Evolutionary conservation across 2,797 vertebrate species (phyloP).

Genomic region (Fistularia commersonii): DNA sequence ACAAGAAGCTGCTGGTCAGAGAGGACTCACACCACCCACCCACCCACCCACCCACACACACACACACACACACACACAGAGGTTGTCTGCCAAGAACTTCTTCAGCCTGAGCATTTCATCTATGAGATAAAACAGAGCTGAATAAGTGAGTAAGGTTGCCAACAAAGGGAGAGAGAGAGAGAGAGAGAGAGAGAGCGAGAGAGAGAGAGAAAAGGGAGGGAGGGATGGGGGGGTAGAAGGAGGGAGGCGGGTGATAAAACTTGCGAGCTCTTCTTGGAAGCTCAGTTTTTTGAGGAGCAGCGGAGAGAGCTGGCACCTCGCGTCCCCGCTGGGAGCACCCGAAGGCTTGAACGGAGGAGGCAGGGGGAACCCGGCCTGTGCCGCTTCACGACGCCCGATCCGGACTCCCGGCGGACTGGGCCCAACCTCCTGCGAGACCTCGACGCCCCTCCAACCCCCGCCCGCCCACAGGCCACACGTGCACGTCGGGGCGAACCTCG

Average conservation of each 20-base stretch:
- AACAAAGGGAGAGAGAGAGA: constrained; percentile 46
- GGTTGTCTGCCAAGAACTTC: constrained; percentile 66
- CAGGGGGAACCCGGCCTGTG: too few species aligned
- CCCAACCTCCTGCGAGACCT: constrained; percentile 29
- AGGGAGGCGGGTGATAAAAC: constrained; percentile 74
- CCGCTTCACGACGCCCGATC: too few species aligned
- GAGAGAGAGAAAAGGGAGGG: too few species aligned
- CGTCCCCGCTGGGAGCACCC: too few species aligned
- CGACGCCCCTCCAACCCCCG: constrained; percentile 29
- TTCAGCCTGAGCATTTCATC: constrained; percentile 76
- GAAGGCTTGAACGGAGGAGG: too few species aligned
- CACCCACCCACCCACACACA: too few species aligned
- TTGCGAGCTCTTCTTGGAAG: constrained; percentile 68
- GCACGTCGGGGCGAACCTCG: constrained; percentile 31
- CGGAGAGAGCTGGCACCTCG: constrained; percentile 49
- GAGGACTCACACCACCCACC: constrained; percentile 22
- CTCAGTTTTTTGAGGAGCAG: constrained; percentile 68
- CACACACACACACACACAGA: constrained; percentile 30
- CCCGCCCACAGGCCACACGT: constrained; percentile 25
- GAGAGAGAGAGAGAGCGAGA: too few species aligned
- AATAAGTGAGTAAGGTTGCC: constrained; percentile 63
- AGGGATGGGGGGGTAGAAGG: constrained; percentile 39
- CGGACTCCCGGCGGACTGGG: neutral
- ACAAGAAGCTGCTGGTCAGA: constrained; percentile 34
- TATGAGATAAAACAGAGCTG: constrained; percentile 77